Conservation (phyloP, 2,888 invertebrate species). For the Cephus spinipes region DNA sequence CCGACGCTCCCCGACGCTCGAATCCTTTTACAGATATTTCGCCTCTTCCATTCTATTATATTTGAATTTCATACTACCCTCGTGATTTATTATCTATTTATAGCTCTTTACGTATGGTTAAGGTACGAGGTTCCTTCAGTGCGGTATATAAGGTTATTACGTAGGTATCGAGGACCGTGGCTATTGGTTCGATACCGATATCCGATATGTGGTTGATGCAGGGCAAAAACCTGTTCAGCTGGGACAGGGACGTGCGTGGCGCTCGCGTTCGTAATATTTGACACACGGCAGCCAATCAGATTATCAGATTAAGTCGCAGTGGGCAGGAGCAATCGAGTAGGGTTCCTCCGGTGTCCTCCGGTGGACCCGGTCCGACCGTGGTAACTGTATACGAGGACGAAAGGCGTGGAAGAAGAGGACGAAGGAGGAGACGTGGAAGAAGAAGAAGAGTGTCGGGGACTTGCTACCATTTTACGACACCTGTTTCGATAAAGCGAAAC, state of each 20-base stretch:
- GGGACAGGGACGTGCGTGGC: conserved; percentile 12
- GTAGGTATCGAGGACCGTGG: too few species aligned
- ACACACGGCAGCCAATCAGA: conserved; percentile 60
- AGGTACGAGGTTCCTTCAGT: too few species aligned
- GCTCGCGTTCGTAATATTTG: conserved; percentile 57
- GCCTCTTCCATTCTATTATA: too few species aligned
- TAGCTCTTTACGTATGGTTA: too few species aligned
- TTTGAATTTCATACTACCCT: too few species aligned
- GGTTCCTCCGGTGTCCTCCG: too few species aligned
- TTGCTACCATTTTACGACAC: conserved; percentile 29
- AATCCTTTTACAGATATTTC: background rate
- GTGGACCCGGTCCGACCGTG: too few species aligned
- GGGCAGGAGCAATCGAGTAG: too few species aligned
- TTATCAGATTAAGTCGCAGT: conserved; percentile 56
- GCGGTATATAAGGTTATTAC: too few species aligned
- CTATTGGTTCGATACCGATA: too few species aligned
- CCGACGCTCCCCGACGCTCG: conserved; percentile 16
- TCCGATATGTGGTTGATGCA: background rate
- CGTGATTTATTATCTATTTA: too few species aligned
- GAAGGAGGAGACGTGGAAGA: conserved; percentile 15
- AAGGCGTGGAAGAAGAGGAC: conserved; percentile 15
- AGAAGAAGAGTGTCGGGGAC: conserved; percentile 15
- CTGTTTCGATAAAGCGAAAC: conserved; percentile 23
- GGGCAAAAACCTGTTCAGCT: conserved; percentile 4
- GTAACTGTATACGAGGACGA: conserved; percentile 7